A percentile compares a stretch with the other conserved stretches of the same genome.
Conservation (phyloP, 2,113 vertebrate genomes). For the Nesoenas mayeri region DNA sequence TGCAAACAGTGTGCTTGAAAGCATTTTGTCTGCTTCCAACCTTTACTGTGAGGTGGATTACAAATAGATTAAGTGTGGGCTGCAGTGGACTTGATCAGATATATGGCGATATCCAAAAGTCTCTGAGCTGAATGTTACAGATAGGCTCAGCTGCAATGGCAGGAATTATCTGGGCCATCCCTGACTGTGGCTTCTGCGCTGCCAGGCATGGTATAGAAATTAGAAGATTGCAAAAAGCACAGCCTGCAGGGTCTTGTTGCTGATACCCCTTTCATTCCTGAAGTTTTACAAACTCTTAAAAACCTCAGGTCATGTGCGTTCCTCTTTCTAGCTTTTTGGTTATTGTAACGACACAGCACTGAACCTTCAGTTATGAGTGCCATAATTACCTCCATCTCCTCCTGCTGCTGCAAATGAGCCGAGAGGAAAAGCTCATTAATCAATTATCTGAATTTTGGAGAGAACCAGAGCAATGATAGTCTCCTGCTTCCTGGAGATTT, state of each 20-base stretch:
- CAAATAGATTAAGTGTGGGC: not conserved
- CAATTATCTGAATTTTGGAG: constrained; percentile 39
- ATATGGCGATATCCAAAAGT: accelerated
- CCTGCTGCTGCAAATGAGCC: constrained; percentile 30
- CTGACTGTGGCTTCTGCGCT: not conserved
- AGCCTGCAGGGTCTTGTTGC: not conserved
- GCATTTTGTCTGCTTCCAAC: not conserved
- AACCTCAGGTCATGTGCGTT: not conserved
- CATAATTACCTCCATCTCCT: constrained; percentile 30
- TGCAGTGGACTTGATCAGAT: not conserved
- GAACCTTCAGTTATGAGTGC: not conserved
- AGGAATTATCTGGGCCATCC: not conserved
- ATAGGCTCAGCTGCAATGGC: not conserved
- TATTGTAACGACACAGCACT: not conserved
- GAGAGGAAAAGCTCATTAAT: constrained; percentile 38
- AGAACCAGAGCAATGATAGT: constrained; percentile 4
- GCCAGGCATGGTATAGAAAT: not conserved
- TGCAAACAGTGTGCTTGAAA: not conserved
- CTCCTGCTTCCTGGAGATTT: constrained; percentile 43
- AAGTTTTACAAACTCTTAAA: not conserved
- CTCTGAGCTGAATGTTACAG: not conserved
- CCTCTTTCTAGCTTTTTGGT: not conserved
- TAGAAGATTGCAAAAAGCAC: not conserved
- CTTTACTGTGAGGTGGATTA: not conserved
- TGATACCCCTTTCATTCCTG: not conserved